Evolutionary conservation across 1,140 invertebrate genomes (phyloP).

Genomic region (Elymnias hypermnestra): DNA sequence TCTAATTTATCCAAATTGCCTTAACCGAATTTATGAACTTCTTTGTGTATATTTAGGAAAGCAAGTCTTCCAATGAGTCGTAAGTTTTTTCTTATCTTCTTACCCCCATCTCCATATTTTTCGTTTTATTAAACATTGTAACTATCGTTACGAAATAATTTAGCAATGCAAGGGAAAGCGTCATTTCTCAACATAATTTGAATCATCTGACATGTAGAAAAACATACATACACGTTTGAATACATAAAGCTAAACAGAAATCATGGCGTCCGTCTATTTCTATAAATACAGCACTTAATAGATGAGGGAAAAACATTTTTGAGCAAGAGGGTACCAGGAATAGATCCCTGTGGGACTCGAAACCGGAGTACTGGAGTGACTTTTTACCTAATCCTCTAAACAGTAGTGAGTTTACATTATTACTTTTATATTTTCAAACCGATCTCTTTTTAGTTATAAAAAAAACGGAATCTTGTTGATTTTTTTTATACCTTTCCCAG

Average conservation of each 20-base stretch:
- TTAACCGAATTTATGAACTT: too few relatives aligned
- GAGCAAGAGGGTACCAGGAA: slow-evolving; percentile 59
- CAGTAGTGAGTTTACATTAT: not conserved
- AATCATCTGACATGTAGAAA: slow-evolving; percentile 20
- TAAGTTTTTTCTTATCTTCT: too few relatives aligned
- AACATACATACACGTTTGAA: slow-evolving; percentile 11
- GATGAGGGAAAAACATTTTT: slow-evolving; percentile 56
- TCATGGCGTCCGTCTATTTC: slow-evolving; percentile 43
- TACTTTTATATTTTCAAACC: slow-evolving; percentile 1
- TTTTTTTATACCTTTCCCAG: too few relatives aligned
- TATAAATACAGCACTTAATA: slow-evolving; percentile 69
- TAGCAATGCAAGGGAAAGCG: not conserved
- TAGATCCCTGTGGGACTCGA: slow-evolving; percentile 67
- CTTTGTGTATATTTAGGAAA: too few relatives aligned
- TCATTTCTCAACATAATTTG: slow-evolving; percentile 21
- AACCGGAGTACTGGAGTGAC: slow-evolving; percentile 31
- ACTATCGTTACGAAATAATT: too few relatives aligned
- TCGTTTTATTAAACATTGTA: too few relatives aligned
- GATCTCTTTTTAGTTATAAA: too few relatives aligned
- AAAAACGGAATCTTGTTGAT: too few relatives aligned
- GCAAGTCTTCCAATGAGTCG: too few relatives aligned
- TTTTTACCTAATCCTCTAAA: slow-evolving; percentile 41
- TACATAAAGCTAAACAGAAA: slow-evolving; percentile 49
- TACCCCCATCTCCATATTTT: too few relatives aligned
- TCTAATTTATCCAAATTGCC: too few relatives aligned